Evolutionary conservation across 2,113 vertebrate genomes (phyloP).

Genomic region (Rhinolophus sinicus): DNA sequence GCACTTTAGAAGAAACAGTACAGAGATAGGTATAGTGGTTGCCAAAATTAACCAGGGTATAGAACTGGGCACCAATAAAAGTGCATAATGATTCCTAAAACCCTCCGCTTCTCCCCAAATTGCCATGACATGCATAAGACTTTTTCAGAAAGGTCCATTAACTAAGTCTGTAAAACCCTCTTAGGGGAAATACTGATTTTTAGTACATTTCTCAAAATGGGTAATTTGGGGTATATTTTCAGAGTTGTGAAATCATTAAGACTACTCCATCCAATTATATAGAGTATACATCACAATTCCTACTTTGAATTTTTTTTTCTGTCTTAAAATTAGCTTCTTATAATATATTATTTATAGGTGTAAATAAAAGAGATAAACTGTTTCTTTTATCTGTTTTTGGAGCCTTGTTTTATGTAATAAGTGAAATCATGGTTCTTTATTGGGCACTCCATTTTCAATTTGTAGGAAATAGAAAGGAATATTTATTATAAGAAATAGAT

Average conservation of each 20-base stretch:
- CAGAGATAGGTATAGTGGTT: neutral
- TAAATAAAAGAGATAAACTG: conserved; percentile 49
- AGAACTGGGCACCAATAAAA: conserved; percentile 26
- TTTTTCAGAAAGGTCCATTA: conserved; percentile 54
- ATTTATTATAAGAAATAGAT: neutral
- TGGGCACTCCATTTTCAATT: neutral
- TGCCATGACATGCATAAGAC: neutral
- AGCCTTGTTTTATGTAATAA: neutral
- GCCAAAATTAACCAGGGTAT: neutral
- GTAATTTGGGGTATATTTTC: conserved; percentile 29
- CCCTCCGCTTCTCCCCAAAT: neutral
- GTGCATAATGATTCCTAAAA: conserved; percentile 14
- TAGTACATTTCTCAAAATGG: conserved; percentile 55
- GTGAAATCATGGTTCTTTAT: neutral
- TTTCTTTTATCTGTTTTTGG: neutral
- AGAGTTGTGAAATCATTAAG: conserved; percentile 56
- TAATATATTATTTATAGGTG: neutral
- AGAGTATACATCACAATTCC: neutral
- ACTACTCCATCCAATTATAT: conserved; percentile 43
- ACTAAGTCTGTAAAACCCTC: conserved; percentile 25
- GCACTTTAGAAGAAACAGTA: neutral
- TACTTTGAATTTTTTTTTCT: conserved; percentile 37
- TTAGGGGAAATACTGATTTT: conserved; percentile 46
- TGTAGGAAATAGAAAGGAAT: conserved; percentile 21
- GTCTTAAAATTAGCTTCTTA: neutral